Conservation (phyloP, 2,113 vertebrate genomes). For the Pseudonaja textilis region DNA sequence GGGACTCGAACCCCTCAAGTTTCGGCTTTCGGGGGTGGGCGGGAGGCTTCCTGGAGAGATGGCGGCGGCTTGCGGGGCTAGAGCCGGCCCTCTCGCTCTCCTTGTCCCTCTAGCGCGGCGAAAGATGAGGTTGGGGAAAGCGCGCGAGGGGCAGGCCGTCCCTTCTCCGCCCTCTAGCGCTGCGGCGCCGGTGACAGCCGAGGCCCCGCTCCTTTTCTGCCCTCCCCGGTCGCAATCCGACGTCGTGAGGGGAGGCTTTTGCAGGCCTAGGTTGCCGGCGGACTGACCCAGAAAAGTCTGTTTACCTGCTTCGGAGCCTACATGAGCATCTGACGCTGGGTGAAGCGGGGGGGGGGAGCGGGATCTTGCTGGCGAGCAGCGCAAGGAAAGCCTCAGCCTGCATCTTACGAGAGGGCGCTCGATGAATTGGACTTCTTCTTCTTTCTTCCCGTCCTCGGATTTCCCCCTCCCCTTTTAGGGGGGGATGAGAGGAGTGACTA, state of each 20-base stretch:
- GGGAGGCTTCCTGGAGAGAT: not conserved
- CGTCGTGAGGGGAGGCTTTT: not conserved
- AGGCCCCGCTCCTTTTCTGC: not conserved
- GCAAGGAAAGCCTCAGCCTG: not conserved
- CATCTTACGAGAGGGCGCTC: not conserved
- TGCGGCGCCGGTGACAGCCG: not conserved
- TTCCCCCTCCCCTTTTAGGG: not conserved
- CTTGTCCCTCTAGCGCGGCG: accelerated
- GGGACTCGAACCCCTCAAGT: not conserved
- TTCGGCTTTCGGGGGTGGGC: not conserved
- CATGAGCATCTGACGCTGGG: not conserved
- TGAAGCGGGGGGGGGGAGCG: not conserved
- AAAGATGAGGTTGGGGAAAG: not conserved
- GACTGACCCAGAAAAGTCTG: not conserved
- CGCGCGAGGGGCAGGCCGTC: not conserved
- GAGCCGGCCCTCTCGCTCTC: not conserved
- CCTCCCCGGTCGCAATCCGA: not conserved
- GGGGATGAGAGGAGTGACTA: not conserved
- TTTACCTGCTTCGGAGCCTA: not conserved
- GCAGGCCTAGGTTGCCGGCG: not conserved
- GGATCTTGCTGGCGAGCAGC: not conserved
- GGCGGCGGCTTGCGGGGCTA: not conserved
- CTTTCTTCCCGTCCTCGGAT: too few relatives aligned
- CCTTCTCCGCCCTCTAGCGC: slow-evolving; percentile 1
- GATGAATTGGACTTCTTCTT: not conserved